A percentile compares a stretch with the other conserved stretches of the same genome.
Evolutionary conservation across 2,797 vertebrate species (phyloP).

Genomic region (Typhlichthys eigenmanni): DNA sequence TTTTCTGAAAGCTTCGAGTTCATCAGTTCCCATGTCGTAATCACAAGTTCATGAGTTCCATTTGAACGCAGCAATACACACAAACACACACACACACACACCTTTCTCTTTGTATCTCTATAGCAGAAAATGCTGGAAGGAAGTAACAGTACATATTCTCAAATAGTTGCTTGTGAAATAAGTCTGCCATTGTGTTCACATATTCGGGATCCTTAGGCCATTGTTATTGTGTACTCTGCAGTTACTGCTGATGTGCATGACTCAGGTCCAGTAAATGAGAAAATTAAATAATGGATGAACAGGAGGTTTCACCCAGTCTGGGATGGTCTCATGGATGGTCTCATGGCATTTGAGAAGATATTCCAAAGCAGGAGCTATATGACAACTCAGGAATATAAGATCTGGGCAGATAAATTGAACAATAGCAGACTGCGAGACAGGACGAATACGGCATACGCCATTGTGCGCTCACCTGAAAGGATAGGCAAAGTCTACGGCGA

Average conservation of each 20-base stretch:
- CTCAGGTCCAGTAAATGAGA: background rate
- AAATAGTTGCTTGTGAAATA: background rate
- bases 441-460: no score
- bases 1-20: no score
- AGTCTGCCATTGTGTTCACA: background rate
- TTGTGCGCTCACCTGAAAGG: constrained; percentile 89
- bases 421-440: background rate
- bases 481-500: constrained; percentile 90
- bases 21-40: no score
- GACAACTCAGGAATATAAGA: background rate
- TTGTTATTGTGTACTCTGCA: background rate
- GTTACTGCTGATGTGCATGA: background rate
- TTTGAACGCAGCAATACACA: no score
- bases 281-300: background rate
- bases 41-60: no score
- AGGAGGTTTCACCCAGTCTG: no score
- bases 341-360: no score
- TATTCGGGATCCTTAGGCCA: background rate
- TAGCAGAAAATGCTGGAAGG: no score
- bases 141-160: no score
- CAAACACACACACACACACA: no score
- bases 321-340: no score
- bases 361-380: background rate
- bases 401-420: background rate
- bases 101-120: background rate